Evolutionary conservation across 2,113 vertebrate species (phyloP), one percentile per base, ranked within the genome.

Genomic region (Actinemys pallida): DNA sequence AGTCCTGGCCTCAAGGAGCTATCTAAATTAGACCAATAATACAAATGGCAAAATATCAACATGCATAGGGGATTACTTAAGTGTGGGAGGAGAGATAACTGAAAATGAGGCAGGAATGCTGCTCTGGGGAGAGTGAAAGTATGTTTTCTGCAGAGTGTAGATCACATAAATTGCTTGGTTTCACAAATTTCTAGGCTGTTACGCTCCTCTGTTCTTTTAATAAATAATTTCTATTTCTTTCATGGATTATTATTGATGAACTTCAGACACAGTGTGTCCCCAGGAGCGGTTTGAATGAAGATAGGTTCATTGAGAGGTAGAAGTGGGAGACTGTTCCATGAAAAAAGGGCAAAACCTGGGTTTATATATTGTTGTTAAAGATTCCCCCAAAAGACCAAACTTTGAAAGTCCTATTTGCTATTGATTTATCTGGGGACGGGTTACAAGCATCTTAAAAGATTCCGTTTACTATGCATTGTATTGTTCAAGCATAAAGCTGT

Each of bases 401-500:
- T 91, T 84, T 82, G 52, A 92, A 92, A 91, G 31, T 82, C 52
- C 42, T n/a, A 17, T 91, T 95, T 88, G 39, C 27, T 88, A 83
- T 85, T 88, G 57, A 39, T 20, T 78, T 95, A 57, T 59, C 47
- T 89, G 17, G 7, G 16, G 19, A 88, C 1, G 81, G 27, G 45
- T 6, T 24, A 2, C 25, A 52, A 90, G 39, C 42, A 84, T 91
- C n/a, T 80, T 82, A 92, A 94, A 20, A 84, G 84, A 47, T 19
- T 83, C 92, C 79, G 90, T 81, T 94, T 75, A 39, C 20, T 92
- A 39, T 84, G 6, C 10, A 90, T 57, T 87, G 45, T 57, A 56
- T 92, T 96, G 81, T 92, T 96, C 86, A 94, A 94, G 62, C 19
- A 90, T 45, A 95, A 89, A 92, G 79, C 86, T 69, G 12, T 24